These are phyloP conservation scores for Valencia hispanica DNA, from an alignment of 2,797 vertebrate genomes.

Conservation along the genomic window DNA sequence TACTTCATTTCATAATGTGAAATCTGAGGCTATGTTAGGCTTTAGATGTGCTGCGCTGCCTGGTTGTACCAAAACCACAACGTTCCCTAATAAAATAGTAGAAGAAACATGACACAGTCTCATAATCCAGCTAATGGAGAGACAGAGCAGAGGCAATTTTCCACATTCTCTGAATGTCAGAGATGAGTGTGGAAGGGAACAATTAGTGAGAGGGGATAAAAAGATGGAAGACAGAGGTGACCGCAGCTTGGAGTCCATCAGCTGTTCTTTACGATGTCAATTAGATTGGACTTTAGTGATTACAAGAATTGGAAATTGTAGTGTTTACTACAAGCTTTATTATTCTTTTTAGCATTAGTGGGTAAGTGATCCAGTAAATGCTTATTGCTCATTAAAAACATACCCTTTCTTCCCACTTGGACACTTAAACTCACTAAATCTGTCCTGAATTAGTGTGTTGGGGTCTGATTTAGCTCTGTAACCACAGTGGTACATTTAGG, in stretches of 20 bases:
- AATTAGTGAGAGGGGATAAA: constrained; percentile 50
- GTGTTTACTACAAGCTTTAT: constrained; percentile 36
- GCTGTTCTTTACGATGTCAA: constrained; percentile 54
- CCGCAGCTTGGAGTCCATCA: constrained; percentile 52
- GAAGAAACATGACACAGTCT: constrained; percentile 39
- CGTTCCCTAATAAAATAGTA: constrained; percentile 21
- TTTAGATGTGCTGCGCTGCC: constrained; percentile 18
- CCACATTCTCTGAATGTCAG: constrained; percentile 55
- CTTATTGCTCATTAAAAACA: constrained; percentile 42
- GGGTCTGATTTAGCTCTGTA: constrained; percentile 22
- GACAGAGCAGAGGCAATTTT: constrained; percentile 25
- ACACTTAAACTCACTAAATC: constrained; percentile 18
- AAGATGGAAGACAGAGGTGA: constrained; percentile 39
- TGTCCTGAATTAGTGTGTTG: constrained; percentile 18
- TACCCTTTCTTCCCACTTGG: constrained; percentile 23
- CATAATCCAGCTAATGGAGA: constrained; percentile 43
- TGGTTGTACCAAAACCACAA: constrained; percentile 31
- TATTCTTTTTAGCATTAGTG: constrained; percentile 39
- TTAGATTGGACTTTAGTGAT: constrained; percentile 55
- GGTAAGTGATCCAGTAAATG: constrained; percentile 42
- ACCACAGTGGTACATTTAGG: constrained; percentile 25
- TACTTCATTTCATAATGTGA: constrained; percentile 50
- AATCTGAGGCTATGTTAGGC: constrained; percentile 22
- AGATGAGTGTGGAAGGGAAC: constrained; percentile 58
- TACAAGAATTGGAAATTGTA: constrained; percentile 60